Percentiles rank a stretch among this genome's conserved stretches.
Conservation (phyloP, 2,888 invertebrate species). For the Diarsia mendica region DNA sequence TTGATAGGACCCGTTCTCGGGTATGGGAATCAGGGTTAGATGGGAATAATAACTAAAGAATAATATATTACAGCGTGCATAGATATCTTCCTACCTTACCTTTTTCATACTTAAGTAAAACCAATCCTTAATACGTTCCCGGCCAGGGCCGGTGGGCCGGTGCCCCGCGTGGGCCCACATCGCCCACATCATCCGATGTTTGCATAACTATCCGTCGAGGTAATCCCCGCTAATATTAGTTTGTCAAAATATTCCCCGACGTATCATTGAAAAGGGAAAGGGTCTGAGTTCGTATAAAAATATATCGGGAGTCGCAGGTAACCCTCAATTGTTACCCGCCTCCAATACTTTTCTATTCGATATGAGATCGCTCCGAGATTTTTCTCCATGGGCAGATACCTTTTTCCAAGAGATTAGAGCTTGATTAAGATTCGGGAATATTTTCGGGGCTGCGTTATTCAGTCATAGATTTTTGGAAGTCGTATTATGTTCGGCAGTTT, state of each 20-base stretch:
- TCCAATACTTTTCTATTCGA: constrained; percentile 73
- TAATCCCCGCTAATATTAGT: constrained; percentile 74
- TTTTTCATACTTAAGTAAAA: constrained; percentile 57
- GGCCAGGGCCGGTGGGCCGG: background rate
- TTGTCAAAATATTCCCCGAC: constrained; percentile 72
- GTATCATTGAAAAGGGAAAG: constrained; percentile 71
- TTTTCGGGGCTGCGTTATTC: constrained; percentile 59
- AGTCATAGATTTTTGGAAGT: constrained; percentile 52
- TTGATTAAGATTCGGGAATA: constrained; percentile 69
- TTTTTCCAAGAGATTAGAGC: constrained; percentile 70
- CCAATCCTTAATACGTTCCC: constrained; percentile 37
- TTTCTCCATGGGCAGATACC: constrained; percentile 63
- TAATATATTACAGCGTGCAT: constrained; percentile 44
- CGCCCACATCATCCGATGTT: constrained; percentile 56
- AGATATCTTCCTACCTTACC: constrained; percentile 52
- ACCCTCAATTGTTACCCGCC: constrained; percentile 63
- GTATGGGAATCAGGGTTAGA: constrained; percentile 34
- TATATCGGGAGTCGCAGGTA: constrained; percentile 68
- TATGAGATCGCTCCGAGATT: constrained; percentile 68
- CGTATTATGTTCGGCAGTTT: constrained; percentile 45
- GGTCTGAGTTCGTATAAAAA: constrained; percentile 63
- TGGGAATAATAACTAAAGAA: constrained; percentile 45
- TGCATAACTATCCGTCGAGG: constrained; percentile 66
- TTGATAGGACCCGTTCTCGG: constrained; percentile 44
- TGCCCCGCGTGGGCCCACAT: background rate